Conservation (phyloP, 1,140 invertebrate genomes). For the Lamellibrachia luymesi region DNA sequence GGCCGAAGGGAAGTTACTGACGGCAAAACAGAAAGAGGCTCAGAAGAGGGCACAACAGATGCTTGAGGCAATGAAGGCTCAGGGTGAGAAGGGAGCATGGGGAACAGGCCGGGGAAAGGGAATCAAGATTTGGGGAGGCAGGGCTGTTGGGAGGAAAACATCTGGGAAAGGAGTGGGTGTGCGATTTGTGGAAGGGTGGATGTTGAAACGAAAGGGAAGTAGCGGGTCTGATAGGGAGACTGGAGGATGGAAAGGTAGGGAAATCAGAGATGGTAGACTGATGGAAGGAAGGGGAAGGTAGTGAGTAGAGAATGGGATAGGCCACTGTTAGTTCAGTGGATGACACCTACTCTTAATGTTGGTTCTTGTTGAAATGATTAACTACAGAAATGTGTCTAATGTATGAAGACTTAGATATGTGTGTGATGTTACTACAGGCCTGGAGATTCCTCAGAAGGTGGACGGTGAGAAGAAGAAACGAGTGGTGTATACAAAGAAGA, state of each 20-base stretch:
- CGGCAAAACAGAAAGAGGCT: constrained; percentile 82
- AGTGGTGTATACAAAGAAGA: constrained; percentile 59
- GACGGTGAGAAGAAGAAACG: constrained; percentile 74
- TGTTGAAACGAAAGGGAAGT: not conserved
- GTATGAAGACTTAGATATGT: no score
- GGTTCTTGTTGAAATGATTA: no score
- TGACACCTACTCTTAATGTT: no score
- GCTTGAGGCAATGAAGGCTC: constrained; percentile 81
- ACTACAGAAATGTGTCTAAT: not conserved
- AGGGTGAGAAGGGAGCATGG: constrained; percentile 60
- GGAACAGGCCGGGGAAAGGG: not conserved
- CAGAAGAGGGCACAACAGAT: constrained; percentile 81
- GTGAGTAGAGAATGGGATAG: no score
- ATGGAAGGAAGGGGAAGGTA: not conserved
- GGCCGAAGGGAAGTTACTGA: constrained; percentile 90
- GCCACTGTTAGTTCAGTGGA: no score
- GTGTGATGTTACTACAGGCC: constrained; percentile 37
- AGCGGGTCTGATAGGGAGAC: not conserved
- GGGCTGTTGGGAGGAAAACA: no score
- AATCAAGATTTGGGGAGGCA: no score
- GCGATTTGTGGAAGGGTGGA: no score
- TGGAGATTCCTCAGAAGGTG: constrained; percentile 63
- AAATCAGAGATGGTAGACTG: not conserved
- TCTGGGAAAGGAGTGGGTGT: no score
- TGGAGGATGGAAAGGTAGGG: not conserved